Evolutionary conservation across 2,113 vertebrate species (phyloP), one percentile per base, ranked within the genome.

Genomic region (Sinocyclocheilus grahami): DNA sequence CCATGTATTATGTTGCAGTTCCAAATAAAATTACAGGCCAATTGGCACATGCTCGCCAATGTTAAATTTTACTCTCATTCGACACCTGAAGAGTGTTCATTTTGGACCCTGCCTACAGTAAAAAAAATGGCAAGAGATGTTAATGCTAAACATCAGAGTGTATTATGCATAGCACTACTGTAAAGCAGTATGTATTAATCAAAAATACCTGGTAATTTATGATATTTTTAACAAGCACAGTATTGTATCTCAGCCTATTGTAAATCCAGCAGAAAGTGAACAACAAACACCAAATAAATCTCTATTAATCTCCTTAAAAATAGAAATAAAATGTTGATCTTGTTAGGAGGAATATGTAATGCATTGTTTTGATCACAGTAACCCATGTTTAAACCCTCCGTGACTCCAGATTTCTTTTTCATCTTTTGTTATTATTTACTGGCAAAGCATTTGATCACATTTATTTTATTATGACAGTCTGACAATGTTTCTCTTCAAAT

Each of bases 1-100:
- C 72, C 42, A 24, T 75, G 72, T 48, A 75, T 75, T 48, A 75
- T 48, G 22, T 46, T 75, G 42, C 72, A 48, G 22, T 75, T 27
- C 12, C 72, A 27, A 75, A 75, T 75, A 48, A 75, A 75, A 12
- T 48, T n/a, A 24, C 72, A 75, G n/a, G 72, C 42, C 72, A 76
- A 1, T 16, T 76, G 72, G 72, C 72, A 76, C 42, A 8, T 9
- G 7, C n/a, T 76, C 42, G n/a, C n/a, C n/a, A 51, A 76, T 76
- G 42, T 51, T n/a, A 76, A 27, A 16, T 76, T 51, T 76, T 76
- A 76, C 42, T 76, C n/a, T 12, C n/a, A 48, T 76, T 76, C n/a
- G 12, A 13, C n/a, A 1, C n/a, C n/a, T 76, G 42, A 24, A 51
- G 5, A 76, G 42, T 48, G 63, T 67, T 67, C 63, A 51, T 51